Evolutionary conservation across 2,888 invertebrate species (phyloP).

Genomic region (Teinopalpus imperialis): DNA sequence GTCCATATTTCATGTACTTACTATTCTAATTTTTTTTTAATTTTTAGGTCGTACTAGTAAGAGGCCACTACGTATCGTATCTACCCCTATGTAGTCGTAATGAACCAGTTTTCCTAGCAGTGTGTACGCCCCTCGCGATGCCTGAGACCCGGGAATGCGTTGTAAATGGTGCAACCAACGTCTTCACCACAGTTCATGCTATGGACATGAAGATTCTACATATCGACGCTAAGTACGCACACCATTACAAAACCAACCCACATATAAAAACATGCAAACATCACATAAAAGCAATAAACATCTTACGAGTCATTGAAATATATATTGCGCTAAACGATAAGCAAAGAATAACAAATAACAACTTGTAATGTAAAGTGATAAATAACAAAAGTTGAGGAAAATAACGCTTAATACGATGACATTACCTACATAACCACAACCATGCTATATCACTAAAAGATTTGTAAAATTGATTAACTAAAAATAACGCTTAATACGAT

Average conservation of each 20-base stretch:
- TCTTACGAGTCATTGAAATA: slow-evolving; percentile 16
- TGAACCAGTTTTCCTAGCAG: slow-evolving; percentile 97
- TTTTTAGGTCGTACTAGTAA: slow-evolving; percentile 95
- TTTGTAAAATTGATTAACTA: too few species aligned
- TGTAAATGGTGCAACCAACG: slow-evolving; percentile 97
- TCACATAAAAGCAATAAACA: too few species aligned
- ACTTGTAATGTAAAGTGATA: slow-evolving; percentile 15
- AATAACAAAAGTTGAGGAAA: slow-evolving; percentile 10
- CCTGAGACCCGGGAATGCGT: slow-evolving; percentile 98
- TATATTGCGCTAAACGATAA: slow-evolving; percentile 13
- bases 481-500: too few species aligned
- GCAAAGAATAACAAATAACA: slow-evolving; percentile 13
- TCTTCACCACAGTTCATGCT: slow-evolving; percentile 97
- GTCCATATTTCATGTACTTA: too few species aligned
- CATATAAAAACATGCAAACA: too few species aligned
- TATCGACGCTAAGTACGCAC: slow-evolving; percentile 95
- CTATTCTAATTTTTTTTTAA: too few species aligned
- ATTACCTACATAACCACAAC: too few species aligned
- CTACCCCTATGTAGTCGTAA: slow-evolving; percentile 95
- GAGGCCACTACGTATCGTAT: slow-evolving; percentile 97
- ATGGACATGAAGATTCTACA: slow-evolving; percentile 99
- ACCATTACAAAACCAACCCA: slow-evolving; percentile 4
- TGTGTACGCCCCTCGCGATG: slow-evolving; percentile 98
- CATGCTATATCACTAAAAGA: too few species aligned
- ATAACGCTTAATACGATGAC: not conserved